Evolutionary conservation across 2,113 vertebrate genomes (phyloP).

Genomic region (Daubentonia madagascariensis): DNA sequence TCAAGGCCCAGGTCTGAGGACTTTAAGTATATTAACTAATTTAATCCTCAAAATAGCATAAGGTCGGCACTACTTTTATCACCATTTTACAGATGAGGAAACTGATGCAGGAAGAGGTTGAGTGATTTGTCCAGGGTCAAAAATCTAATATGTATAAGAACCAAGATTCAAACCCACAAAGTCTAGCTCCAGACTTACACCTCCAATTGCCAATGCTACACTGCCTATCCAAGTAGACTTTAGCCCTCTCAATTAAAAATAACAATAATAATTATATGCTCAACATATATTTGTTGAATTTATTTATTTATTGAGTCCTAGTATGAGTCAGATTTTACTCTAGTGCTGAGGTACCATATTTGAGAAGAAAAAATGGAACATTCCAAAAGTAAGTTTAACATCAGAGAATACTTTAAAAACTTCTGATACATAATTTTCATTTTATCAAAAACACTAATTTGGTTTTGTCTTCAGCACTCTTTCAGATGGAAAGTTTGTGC

Average conservation of each 20-base stretch:
- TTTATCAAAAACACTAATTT: not conserved
- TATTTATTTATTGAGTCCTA: not conserved
- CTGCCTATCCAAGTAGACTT: not conserved
- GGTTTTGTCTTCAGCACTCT: not conserved
- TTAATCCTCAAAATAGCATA: not conserved
- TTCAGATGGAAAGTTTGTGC: not conserved
- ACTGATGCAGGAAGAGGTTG: not conserved
- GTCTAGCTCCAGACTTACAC: not conserved
- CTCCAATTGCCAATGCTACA: not conserved
- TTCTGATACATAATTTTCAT: not conserved
- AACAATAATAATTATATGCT: not conserved
- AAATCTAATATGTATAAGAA: not conserved
- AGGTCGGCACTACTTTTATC: not conserved
- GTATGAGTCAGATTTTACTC: not conserved
- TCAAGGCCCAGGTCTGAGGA: not conserved
- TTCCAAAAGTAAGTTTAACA: not conserved
- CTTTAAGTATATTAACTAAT: not conserved
- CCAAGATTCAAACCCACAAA: not conserved
- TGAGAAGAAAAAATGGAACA: not conserved
- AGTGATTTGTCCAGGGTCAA: not conserved
- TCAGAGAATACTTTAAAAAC: conserved; percentile 7
- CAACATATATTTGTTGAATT: not conserved
- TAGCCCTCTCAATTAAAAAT: not conserved
- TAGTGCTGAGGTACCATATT: not conserved
- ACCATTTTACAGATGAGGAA: not conserved